Percentiles rank a stretch among this genome's conserved stretches.
phyloP scores from a whole-genome alignment of 2,888 invertebrate genomes.

The Mechanitis messenoides region DNA sequence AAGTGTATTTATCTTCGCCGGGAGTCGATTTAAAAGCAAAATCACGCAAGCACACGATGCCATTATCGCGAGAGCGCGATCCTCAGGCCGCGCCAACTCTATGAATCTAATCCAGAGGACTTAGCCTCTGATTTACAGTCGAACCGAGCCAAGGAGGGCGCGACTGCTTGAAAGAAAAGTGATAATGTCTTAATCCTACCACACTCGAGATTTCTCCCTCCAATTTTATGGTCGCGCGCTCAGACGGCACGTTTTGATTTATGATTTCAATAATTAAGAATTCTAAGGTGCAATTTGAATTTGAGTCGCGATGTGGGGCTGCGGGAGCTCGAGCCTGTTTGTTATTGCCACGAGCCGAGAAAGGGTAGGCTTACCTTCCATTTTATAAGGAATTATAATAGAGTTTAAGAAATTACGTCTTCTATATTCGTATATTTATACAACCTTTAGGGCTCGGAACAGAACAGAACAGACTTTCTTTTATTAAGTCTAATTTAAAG shows the following conservation, averaged over 20 bases:
- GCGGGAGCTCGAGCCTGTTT: conserved; percentile 71
- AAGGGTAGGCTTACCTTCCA: conserved; percentile 65
- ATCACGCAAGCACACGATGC: conserved; percentile 73
- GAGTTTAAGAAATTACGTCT: conserved; percentile 57
- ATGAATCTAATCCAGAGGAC: conserved; percentile 77
- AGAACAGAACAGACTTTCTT: background rate
- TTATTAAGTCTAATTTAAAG: no score
- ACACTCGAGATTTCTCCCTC: conserved; percentile 68
- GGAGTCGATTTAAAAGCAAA: conserved; percentile 75
- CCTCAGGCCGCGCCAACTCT: conserved; percentile 74
- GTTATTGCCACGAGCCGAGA: conserved; percentile 65
- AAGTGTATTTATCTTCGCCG: conserved; percentile 69
- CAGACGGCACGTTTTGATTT: conserved; percentile 76
- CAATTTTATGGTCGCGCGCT: conserved; percentile 73
- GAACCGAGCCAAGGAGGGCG: conserved; percentile 64
- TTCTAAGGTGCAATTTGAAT: conserved; percentile 77
- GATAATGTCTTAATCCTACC: conserved; percentile 82
- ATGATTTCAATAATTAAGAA: conserved; percentile 78
- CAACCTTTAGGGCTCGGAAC: background rate
- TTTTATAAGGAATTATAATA: conserved; percentile 62
- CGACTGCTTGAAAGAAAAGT: conserved; percentile 78
- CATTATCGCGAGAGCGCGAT: conserved; percentile 69
- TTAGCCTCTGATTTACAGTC: conserved; percentile 76
- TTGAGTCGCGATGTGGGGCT: conserved; percentile 62
- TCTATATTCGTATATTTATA: conserved; percentile 32